Percentiles rank a stretch among this genome's conserved stretches.
phyloP scores from a whole-genome alignment of 2,888 invertebrate species.

The Chrysodeixis includens region DNA sequence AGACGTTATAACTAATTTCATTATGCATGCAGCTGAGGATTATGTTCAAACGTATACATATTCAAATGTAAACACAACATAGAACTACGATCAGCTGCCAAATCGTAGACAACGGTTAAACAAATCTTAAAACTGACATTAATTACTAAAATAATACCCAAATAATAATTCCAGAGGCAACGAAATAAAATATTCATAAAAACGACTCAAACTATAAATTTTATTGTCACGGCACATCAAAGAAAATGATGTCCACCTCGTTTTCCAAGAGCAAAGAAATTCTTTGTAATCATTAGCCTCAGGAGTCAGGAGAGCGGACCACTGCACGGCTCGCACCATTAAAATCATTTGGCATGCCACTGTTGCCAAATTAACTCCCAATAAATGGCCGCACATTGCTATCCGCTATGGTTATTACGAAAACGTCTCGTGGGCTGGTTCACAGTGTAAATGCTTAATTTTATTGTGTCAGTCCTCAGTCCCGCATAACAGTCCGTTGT shows the following conservation, averaged over 20 bases:
- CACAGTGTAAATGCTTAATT: constrained; percentile 73
- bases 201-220: constrained; percentile 39
- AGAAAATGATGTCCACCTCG: constrained; percentile 20
- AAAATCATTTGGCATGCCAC: constrained; percentile 68
- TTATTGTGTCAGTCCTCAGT: constrained; percentile 81
- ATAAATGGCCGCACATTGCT: constrained; percentile 70
- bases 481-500: constrained; percentile 72
- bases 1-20: constrained; percentile 3
- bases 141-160: constrained; percentile 20
- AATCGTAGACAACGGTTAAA: constrained; percentile 18
- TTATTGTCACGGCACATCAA: constrained; percentile 33
- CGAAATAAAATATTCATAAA: constrained; percentile 31
- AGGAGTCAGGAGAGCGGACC: constrained; percentile 22
- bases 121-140: constrained; percentile 29
- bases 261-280: constrained; percentile 13
- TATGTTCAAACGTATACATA: not conserved
- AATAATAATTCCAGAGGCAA: constrained; percentile 25
- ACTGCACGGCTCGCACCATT: constrained; percentile 61
- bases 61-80: not conserved
- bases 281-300: constrained; percentile 39
- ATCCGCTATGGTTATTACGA: constrained; percentile 75
- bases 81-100: not conserved
- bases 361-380: constrained; percentile 76
- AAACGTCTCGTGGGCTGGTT: constrained; percentile 67
- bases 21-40: not conserved